These are phyloP conservation scores for Hippotragus niger DNA, from an alignment of 2,113 vertebrate species.

Conservation along the genomic window DNA sequence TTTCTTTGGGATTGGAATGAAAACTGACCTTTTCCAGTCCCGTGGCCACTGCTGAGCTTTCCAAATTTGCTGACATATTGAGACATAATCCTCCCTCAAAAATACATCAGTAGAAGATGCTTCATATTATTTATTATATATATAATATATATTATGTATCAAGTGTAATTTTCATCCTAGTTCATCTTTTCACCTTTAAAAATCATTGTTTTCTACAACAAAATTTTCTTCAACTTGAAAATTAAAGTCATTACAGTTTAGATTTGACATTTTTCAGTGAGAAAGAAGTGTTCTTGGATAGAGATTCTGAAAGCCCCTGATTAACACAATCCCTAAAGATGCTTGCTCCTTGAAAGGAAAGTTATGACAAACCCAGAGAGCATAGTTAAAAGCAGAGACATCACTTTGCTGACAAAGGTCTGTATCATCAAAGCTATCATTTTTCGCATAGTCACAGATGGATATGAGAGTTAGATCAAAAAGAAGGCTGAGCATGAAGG, in stretches of 20 bases:
- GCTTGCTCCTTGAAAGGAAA: neutral
- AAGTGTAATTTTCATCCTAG: neutral
- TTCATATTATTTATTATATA: neutral
- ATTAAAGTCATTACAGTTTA: neutral
- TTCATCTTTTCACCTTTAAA: neutral
- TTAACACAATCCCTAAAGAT: neutral
- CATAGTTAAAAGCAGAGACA: neutral
- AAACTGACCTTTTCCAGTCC: no score
- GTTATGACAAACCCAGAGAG: neutral
- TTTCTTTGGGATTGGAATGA: no score
- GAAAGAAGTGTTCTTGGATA: neutral
- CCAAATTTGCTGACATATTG: no score
- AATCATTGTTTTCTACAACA: neutral
- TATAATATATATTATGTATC: neutral
- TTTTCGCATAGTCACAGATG: neutral
- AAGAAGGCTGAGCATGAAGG: neutral
- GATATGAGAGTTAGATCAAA: neutral
- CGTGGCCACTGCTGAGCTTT: no score
- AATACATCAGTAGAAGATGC: neutral
- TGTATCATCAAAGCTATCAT: neutral
- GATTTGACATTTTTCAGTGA: neutral
- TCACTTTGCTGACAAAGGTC: neutral
- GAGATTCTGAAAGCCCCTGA: neutral
- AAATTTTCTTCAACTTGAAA: neutral
- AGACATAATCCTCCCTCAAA: neutral